Evolutionary conservation across 92 coral and sea anemone species (phyloP).

Genomic region (Umimayanthus kanabou): DNA sequence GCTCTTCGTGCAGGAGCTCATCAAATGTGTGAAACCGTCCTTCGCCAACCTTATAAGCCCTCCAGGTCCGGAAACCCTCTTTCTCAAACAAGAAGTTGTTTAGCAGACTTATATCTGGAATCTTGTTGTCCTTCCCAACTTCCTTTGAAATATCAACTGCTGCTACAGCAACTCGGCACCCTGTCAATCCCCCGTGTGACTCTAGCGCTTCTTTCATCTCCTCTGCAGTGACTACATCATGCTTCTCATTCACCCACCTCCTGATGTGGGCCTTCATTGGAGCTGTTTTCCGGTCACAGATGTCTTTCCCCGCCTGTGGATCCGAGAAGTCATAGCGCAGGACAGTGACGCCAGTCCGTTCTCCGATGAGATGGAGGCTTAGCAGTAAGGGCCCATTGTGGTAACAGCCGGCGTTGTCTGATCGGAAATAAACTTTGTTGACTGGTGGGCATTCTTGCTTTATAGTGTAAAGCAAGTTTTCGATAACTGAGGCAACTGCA

Average conservation of each 20-base stretch:
- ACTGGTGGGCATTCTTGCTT: conserved; percentile 42
- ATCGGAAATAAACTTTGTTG: conserved; percentile 47
- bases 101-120: too few relatives aligned
- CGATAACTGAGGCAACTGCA: conserved; percentile 22
- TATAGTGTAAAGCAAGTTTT: conserved; percentile 28
- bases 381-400: conserved; percentile 53
- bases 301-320: conserved; percentile 61
- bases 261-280: conserved; percentile 68
- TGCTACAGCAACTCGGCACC: conserved; percentile 50
- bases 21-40: too few relatives aligned
- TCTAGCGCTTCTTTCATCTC: conserved; percentile 64
- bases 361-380: conserved; percentile 46
- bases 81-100: too few relatives aligned
- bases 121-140: too few relatives aligned
- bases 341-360: conserved; percentile 39
- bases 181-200: conserved; percentile 50
- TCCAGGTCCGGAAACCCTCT: too few relatives aligned
- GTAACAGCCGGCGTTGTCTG: conserved; percentile 69
- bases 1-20: too few relatives aligned
- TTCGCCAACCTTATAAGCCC: too few relatives aligned
- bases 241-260: conserved; percentile 63
- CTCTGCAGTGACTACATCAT: conserved; percentile 48
- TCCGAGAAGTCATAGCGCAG: conserved; percentile 61
- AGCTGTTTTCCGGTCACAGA: conserved; percentile 62
- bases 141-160: too few relatives aligned